Conservation (phyloP, 2,113 vertebrate genomes). For the Erythrocercus mccallii region DNA sequence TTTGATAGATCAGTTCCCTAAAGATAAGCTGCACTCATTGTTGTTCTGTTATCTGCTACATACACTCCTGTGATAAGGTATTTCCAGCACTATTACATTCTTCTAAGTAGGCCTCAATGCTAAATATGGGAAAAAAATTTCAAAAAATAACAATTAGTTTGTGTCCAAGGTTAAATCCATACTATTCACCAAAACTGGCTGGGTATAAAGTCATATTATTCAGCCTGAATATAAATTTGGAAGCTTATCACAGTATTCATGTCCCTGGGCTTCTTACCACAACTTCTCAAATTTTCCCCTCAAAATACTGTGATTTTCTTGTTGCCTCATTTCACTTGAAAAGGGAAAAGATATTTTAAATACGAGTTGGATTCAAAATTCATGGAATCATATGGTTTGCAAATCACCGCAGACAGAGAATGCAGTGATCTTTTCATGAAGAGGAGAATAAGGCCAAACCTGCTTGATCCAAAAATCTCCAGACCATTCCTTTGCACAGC, state of each 20-base stretch:
- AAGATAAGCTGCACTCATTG: not conserved
- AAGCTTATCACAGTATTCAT: not conserved
- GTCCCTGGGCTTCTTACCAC: not conserved
- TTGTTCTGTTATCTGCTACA: not conserved
- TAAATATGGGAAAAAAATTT: not conserved
- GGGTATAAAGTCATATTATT: not conserved
- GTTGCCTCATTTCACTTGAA: not conserved
- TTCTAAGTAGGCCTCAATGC: not conserved
- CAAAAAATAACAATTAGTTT: not conserved
- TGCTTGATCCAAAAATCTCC: not conserved
- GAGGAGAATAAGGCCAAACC: not conserved
- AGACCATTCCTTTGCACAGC: not conserved
- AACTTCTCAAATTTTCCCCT: not conserved
- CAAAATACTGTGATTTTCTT: not conserved
- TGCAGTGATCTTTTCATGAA: not conserved
- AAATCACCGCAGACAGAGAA: not conserved
- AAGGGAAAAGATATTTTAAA: not conserved
- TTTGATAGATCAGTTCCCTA: not conserved
- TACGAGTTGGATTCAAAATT: not conserved
- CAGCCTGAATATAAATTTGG: not conserved
- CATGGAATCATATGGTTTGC: not conserved
- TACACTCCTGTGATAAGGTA: not conserved
- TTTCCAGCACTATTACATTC: not conserved
- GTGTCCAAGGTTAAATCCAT: not conserved
- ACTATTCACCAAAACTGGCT: not conserved